These are phyloP conservation scores for Typhlomys cinereus DNA, from an alignment of 2,113 vertebrate genomes.

Conservation along the genomic window DNA sequence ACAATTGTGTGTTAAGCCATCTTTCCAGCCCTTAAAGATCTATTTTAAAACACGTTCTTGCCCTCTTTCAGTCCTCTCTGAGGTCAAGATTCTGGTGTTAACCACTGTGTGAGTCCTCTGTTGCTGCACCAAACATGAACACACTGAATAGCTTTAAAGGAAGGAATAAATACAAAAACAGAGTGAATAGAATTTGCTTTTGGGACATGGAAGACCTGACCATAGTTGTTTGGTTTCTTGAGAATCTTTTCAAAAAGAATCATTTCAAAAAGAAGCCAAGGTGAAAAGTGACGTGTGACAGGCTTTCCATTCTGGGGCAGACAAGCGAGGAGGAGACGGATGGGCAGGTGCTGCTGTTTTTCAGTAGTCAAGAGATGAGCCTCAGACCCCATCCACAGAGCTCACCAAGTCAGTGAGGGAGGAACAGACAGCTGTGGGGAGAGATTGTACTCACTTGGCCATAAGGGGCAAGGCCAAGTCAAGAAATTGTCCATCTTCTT, in stretches of 20 bases:
- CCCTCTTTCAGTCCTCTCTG: neutral
- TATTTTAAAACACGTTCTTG: too few species aligned
- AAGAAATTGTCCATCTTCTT: too few species aligned
- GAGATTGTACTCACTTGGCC: neutral
- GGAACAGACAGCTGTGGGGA: neutral
- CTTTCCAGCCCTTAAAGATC: too few species aligned
- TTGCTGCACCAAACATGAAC: neutral
- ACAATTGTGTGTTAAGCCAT: too few species aligned
- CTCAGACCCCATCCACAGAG: neutral
- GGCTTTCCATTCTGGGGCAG: neutral
- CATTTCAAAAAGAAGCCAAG: neutral
- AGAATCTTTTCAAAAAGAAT: constrained; percentile 23
- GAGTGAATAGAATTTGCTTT: neutral
- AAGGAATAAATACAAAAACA: constrained; percentile 9
- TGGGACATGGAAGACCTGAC: neutral
- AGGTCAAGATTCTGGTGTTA: neutral
- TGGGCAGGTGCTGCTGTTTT: neutral
- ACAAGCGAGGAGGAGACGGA: neutral
- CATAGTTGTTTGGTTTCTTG: neutral
- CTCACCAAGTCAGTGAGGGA: neutral
- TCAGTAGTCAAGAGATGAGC: neutral
- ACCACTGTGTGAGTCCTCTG: neutral
- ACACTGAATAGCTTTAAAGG: neutral
- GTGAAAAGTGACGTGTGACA: neutral
- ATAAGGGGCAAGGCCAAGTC: too few species aligned